A percentile compares a stretch with the other conserved stretches of the same genome.
These are phyloP conservation scores for Perca fluviatilis DNA, from an alignment of 2,113 vertebrate species.

Conservation along the genomic window DNA sequence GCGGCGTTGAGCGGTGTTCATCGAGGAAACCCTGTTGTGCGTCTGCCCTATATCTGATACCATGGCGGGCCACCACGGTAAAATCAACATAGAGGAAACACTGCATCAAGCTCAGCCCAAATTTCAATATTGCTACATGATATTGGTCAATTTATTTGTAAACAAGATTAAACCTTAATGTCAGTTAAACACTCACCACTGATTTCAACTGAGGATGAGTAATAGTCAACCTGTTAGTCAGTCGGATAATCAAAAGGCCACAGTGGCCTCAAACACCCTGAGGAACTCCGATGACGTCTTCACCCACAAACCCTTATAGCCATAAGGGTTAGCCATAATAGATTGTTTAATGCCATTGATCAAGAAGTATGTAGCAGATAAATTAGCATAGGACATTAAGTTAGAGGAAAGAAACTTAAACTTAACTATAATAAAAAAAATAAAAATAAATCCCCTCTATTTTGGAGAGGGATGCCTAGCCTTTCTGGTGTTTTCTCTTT, in stretches of 20 bases:
- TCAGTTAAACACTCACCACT: background rate
- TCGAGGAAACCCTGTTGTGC: no score
- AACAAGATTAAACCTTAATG: background rate
- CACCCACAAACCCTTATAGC: background rate
- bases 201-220: background rate
- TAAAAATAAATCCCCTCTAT: background rate
- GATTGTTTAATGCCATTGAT: conserved; percentile 1
- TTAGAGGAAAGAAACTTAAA: background rate
- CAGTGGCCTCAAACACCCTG: background rate
- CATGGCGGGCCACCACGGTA: no score
- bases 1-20: no score
- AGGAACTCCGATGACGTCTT: background rate
- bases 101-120: background rate
- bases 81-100: no score
- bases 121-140: background rate
- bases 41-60: no score
- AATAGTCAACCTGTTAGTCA: background rate
- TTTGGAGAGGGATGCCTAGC: background rate
- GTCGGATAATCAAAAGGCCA: background rate
- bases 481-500: conserved; percentile 1
- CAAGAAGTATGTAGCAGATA: background rate
- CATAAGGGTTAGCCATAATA: no score
- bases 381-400: background rate
- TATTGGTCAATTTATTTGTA: background rate
- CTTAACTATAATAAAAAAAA: background rate